These are phyloP conservation scores for Chionoecetes opilio DNA, from an alignment of 1,140 invertebrate genomes.

Conservation along the genomic window DNA sequence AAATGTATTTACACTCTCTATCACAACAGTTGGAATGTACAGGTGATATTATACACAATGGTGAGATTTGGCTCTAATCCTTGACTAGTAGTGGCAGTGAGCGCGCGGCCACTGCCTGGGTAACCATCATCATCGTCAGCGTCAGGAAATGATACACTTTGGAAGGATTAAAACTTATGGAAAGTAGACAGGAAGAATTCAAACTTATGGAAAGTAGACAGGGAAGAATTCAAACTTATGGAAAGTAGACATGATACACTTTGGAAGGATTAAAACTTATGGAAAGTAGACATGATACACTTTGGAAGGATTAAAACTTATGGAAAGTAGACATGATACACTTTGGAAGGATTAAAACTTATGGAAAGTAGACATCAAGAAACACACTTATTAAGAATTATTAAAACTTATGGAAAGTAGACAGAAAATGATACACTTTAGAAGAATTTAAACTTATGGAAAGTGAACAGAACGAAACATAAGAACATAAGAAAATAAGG, in stretches of 20 bases:
- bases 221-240: neutral
- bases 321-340: no score
- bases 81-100: slow-evolving; percentile 42
- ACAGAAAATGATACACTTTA: neutral
- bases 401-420: neutral
- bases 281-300: no score
- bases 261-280: no score
- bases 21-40: slow-evolving; percentile 57
- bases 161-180: no score
- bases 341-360: no score
- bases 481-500: no score
- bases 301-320: neutral
- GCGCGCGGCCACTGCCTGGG: neutral
- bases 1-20: slow-evolving; percentile 42
- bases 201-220: neutral
- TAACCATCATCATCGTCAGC: neutral
- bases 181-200: neutral
- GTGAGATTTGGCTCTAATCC: slow-evolving; percentile 41
- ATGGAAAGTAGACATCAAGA: no score
- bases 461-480: neutral
- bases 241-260: neutral
- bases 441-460: neutral
- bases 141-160: no score
- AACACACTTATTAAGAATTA: no score
- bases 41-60: slow-evolving; percentile 49